Base-by-base conservation (phyloP, 2,888 invertebrate species). In the Rotaria magnacalcarata region DNA sequence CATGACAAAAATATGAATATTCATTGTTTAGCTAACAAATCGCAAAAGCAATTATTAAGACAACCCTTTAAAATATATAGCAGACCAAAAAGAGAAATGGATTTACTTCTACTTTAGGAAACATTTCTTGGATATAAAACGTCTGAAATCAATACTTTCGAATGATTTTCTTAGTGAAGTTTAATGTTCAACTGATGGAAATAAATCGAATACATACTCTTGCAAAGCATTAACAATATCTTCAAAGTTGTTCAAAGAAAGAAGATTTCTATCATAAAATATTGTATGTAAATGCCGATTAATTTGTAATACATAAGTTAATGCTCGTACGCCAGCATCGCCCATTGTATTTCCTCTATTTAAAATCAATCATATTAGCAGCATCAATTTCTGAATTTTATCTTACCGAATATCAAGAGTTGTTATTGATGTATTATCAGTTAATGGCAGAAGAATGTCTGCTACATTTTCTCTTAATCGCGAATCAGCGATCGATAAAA, bases 291-390 rank as follows among this genome's bases (percentile, higher is more conserved):
- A 92, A 88, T 95, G 94, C 90, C 94, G 95, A 92, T 97, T 97
- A 89, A 97, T 96, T 92, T 96, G 96, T 89, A 97, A 92, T 60
- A 97, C 96, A 92, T 97, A 97, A 86, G 96, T 96, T 87, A 98
- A 92, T 56, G 97, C 93, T 86, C 97, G 93, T 16, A 97, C 97
- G 88, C 97, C 98, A 86, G 95, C 94, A 92, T 98, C 97, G 58
- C 97, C 96, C 88, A 92, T 90, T 54, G 88, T 87, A 87, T 92
- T 92, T 8, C 91, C 91, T 88, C 91, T 91, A 89, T 50, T 88
- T 41, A 67, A 11, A 34, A 34, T 34, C 34, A 27, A 27, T 5
- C 7, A 67, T 27, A 34, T 27, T 34, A 67, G 27, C 10, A 67
- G 16, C 16, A 67, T 27, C 34, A 34, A 34, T 34, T 34, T 34